phyloP scores from a whole-genome alignment of 2,888 invertebrate genomes.

The Gortyna flavago region DNA sequence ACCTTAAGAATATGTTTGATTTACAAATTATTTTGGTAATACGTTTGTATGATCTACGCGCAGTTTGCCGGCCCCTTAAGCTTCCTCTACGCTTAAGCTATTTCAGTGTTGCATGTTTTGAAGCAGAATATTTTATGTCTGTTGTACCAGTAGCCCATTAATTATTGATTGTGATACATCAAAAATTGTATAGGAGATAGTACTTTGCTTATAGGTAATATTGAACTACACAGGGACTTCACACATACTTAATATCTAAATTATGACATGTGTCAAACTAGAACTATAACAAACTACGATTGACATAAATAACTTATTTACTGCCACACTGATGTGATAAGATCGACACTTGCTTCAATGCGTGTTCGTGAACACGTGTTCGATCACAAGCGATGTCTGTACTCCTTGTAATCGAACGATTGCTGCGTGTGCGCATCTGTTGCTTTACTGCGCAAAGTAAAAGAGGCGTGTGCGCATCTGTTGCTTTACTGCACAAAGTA shows the following conservation, averaged over 20 bases:
- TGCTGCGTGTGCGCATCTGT: constrained; percentile 32
- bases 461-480: constrained; percentile 30
- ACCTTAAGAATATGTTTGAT: no score
- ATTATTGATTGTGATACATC: not conserved
- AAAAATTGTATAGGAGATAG: not conserved
- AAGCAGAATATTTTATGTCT: not conserved
- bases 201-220: not conserved
- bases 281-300: not conserved
- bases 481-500: not conserved
- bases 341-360: constrained; percentile 8
- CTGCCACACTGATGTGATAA: constrained; percentile 5
- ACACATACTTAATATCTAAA: not conserved
- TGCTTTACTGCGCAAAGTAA: no score
- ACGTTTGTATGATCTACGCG: no score
- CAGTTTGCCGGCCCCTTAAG: no score
- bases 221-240: not conserved
- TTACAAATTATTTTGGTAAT: no score
- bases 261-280: not conserved
- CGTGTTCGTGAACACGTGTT: constrained; percentile 41
- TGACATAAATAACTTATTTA: not conserved
- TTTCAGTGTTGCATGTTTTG: not conserved
- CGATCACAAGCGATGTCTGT: constrained; percentile 1
- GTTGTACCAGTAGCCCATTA: not conserved
- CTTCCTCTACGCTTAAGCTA: no score
- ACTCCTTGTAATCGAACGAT: not conserved